A percentile compares a stretch with the other conserved stretches of the same genome.
Evolutionary conservation across 2,113 vertebrate species (phyloP).

Genomic region (Orcinus orca): DNA sequence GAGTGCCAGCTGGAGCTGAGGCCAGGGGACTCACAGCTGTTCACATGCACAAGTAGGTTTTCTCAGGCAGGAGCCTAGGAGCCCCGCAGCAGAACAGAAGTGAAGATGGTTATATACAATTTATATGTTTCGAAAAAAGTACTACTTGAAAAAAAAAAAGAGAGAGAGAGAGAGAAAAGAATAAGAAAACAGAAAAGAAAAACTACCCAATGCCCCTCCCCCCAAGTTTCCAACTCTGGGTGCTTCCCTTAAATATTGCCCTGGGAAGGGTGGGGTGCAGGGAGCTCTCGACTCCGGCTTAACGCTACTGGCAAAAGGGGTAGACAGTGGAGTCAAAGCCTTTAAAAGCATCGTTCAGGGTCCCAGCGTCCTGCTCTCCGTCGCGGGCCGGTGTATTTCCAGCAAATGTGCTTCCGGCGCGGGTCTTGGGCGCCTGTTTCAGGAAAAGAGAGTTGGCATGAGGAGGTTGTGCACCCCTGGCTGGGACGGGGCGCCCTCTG

Average conservation of each 20-base stretch:
- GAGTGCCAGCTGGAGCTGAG: background rate
- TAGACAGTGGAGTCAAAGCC: constrained; percentile 95
- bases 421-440: constrained; percentile 86
- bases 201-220: background rate
- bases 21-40: fast-evolving
- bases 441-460: constrained; percentile 89
- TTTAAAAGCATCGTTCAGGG: constrained; percentile 96
- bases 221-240: background rate
- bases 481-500: constrained; percentile 64
- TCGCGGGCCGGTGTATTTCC: constrained; percentile 90
- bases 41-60: background rate
- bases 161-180: background rate
- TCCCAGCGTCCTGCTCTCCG: constrained; percentile 87
- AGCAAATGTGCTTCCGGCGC: constrained; percentile 89
- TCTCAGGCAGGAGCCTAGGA: background rate
- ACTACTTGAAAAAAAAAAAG: constrained; percentile 1
- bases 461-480: constrained; percentile 89
- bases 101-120: constrained; percentile 66
- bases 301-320: constrained; percentile 92
- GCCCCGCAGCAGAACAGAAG: constrained; percentile 53
- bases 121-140: constrained; percentile 56
- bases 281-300: fast-evolving
- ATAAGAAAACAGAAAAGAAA: background rate
- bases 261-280: background rate
- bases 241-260: background rate